These are phyloP conservation scores for Pelodiscus sinensis DNA, from an alignment of 2,113 vertebrate species.

Conservation along the genomic window DNA sequence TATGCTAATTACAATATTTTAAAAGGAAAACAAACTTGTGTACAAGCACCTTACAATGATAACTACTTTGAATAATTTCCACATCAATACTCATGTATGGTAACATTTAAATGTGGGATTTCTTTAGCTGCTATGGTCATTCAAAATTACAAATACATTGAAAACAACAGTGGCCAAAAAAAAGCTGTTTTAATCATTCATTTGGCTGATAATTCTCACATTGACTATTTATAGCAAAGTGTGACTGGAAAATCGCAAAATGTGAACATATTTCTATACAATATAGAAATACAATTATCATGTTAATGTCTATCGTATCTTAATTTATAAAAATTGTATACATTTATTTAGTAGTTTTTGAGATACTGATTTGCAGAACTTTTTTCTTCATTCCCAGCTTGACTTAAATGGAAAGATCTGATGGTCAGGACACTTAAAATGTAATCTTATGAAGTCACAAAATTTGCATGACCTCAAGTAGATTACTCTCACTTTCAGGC, in stretches of 20 bases:
- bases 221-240: neutral
- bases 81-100: neutral
- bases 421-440: neutral
- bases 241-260: neutral
- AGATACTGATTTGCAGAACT: neutral
- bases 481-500: neutral
- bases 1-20: constrained; percentile 29
- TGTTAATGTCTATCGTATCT: neutral
- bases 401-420: neutral
- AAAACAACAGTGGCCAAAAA: neutral
- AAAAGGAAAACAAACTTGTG: constrained; percentile 26
- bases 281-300: neutral
- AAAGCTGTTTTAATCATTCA: neutral
- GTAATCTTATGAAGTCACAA: neutral
- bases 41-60: neutral
- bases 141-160: neutral
- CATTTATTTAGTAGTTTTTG: neutral
- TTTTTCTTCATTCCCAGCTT: neutral
- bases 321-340: neutral
- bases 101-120: neutral
- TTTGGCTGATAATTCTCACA: neutral
- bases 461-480: neutral
- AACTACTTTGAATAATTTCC: constrained; percentile 1
- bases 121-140: neutral
- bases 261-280: neutral